phyloP scores from a whole-genome alignment of 2,888 invertebrate species.

The Drosophila conformis region DNA sequence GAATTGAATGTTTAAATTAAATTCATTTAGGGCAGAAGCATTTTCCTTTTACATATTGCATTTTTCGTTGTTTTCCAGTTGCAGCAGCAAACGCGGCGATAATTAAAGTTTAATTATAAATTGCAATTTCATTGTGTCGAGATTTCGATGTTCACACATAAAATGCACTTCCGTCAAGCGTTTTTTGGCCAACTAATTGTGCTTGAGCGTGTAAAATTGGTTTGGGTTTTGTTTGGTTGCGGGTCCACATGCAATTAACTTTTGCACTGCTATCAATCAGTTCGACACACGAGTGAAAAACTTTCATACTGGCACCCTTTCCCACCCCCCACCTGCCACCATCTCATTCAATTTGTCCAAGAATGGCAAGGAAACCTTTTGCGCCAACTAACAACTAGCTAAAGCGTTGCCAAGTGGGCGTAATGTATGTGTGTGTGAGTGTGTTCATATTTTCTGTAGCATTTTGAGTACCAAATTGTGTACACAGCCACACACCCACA shows the following conservation, averaged over 20 bases:
- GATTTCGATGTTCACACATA: constrained; percentile 51
- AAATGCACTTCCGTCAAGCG: constrained; percentile 62
- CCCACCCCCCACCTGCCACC: constrained; percentile 15
- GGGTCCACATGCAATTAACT: constrained; percentile 71
- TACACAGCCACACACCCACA: constrained; percentile 38
- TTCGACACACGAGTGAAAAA: constrained; percentile 36
- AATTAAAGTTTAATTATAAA: constrained; percentile 74
- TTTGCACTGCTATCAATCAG: constrained; percentile 74
- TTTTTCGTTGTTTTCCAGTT: neutral
- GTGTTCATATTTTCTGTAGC: constrained; percentile 9
- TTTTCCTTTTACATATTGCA: neutral
- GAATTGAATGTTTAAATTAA: neutral
- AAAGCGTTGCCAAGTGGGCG: constrained; percentile 59
- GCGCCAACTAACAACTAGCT: constrained; percentile 46
- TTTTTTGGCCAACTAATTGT: constrained; percentile 6
- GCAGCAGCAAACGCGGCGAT: constrained; percentile 28
- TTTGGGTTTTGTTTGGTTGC: constrained; percentile 7
- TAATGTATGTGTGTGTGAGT: constrained; percentile 16
- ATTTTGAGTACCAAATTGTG: constrained; percentile 64
- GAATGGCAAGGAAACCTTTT: constrained; percentile 57
- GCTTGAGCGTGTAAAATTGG: neutral
- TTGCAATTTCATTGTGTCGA: constrained; percentile 66
- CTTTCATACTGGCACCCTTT: constrained; percentile 41
- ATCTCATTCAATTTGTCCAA: constrained; percentile 71
- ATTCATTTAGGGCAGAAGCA: neutral